Percentiles rank a stretch among this genome's conserved stretches.
Evolutionary conservation across 2,888 invertebrate genomes (phyloP).

Genomic region (Ecliptopera silaceata): DNA sequence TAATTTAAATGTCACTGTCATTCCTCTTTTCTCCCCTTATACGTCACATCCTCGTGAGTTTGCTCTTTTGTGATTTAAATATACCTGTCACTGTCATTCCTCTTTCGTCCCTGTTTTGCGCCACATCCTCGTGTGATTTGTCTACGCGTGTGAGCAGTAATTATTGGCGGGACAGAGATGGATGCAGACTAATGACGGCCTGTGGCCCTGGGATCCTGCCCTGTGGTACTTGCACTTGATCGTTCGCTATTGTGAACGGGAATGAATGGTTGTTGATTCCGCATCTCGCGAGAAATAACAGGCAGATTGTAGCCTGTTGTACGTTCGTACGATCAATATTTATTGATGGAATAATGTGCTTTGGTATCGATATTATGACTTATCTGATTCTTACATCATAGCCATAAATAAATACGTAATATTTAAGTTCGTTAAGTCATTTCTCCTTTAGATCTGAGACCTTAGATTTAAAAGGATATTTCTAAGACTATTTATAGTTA

Average conservation of each 20-base stretch:
- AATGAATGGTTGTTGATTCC: conserved; percentile 18
- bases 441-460: too few species aligned
- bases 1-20: too few species aligned
- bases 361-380: neutral
- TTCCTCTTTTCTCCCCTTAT: conserved; percentile 32
- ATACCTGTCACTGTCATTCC: conserved; percentile 11
- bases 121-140: conserved; percentile 50
- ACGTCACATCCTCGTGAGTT: conserved; percentile 44
- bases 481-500: neutral
- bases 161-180: conserved; percentile 65
- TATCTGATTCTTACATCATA: neutral
- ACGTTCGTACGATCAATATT: neutral
- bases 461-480: neutral
- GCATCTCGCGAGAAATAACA: conserved; percentile 2
- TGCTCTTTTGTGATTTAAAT: conserved; percentile 49
- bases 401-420: too few species aligned
- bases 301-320: neutral
- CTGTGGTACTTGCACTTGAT: conserved; percentile 20
- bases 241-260: conserved; percentile 15
- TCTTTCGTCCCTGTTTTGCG: conserved; percentile 32
- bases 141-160: conserved; percentile 61
- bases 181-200: conserved; percentile 58
- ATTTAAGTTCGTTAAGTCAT: too few species aligned
- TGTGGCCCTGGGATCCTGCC: conserved; percentile 26
- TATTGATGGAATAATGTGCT: neutral